Evolutionary conservation across 2,888 invertebrate species (phyloP).

Genomic region (Xanthia togata): DNA sequence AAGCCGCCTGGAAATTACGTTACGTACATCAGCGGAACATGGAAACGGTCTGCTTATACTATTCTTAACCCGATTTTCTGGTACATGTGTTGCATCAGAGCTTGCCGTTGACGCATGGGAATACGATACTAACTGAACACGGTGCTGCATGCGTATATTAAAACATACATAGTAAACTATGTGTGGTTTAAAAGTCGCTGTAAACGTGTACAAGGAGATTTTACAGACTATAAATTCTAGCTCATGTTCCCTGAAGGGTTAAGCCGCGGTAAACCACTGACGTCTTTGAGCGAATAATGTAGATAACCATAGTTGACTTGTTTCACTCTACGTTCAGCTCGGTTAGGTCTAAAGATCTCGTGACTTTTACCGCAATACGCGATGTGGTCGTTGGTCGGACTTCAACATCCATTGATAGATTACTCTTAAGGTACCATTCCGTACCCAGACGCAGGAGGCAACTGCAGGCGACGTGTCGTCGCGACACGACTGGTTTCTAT

Average conservation of each 20-base stretch:
- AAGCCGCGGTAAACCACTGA: constrained; percentile 19
- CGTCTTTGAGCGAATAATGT: constrained; percentile 4
- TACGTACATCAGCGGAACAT: constrained; percentile 48
- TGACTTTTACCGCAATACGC: constrained; percentile 14
- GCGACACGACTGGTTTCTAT: too few species aligned
- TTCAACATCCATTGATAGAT: constrained; percentile 25
- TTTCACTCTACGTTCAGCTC: constrained; percentile 5
- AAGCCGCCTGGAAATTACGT: constrained; percentile 27
- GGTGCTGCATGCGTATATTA: constrained; percentile 59
- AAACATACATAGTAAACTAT: constrained; percentile 41
- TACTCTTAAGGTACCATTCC: constrained; percentile 7
- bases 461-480: too few species aligned
- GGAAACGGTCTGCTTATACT: constrained; percentile 63
- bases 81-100: constrained; percentile 75
- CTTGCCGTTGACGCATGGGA: constrained; percentile 78
- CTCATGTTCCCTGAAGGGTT: constrained; percentile 17
- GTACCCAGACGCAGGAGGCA: too few species aligned
- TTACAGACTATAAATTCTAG: constrained; percentile 23
- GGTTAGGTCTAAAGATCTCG: constrained; percentile 4
- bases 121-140: constrained; percentile 71
- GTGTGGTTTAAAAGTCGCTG: constrained; percentile 44
- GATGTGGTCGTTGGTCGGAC: constrained; percentile 8
- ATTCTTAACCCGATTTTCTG: constrained; percentile 71
- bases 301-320: background rate
- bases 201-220: constrained; percentile 30